Evolutionary conservation across 2,113 vertebrate species (phyloP).

Genomic region (Zingel zingel): DNA sequence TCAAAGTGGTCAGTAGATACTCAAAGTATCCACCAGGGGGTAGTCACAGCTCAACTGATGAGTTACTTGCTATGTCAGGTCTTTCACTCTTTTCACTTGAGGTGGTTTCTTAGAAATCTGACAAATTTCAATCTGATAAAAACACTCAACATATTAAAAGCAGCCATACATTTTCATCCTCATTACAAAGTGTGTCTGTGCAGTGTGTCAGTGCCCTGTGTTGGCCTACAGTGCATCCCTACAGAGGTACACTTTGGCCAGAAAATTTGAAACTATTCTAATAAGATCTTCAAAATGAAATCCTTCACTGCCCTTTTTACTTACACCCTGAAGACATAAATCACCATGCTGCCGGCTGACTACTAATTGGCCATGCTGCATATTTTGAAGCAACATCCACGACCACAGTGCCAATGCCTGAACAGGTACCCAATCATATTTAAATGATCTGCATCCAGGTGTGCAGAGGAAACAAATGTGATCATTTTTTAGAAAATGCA

Average conservation of each 20-base stretch:
- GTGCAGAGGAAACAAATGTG: neutral
- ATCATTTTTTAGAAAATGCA: neutral
- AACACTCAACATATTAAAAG: neutral
- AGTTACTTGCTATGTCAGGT: neutral
- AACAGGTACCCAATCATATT: neutral
- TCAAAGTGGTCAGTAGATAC: neutral
- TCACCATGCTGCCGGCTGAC: neutral
- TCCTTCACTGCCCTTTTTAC: neutral
- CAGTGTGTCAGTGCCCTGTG: neutral
- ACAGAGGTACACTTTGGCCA: neutral
- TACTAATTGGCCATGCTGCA: neutral
- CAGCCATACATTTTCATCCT: neutral
- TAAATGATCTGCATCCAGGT: no score
- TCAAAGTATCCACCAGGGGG: conserved; percentile 58
- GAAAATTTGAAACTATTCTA: neutral
- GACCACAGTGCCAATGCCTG: neutral
- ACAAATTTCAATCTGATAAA: neutral
- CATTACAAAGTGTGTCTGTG: neutral
- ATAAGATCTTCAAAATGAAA: neutral
- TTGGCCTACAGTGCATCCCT: neutral
- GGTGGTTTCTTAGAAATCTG: neutral
- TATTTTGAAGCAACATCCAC: neutral
- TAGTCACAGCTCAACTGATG: conserved; percentile 6
- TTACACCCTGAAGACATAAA: conserved; percentile 5
- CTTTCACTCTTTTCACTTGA: neutral